Base-by-base conservation (phyloP, 2,888 invertebrate genomes). In the Mythimna vitellina region DNA sequence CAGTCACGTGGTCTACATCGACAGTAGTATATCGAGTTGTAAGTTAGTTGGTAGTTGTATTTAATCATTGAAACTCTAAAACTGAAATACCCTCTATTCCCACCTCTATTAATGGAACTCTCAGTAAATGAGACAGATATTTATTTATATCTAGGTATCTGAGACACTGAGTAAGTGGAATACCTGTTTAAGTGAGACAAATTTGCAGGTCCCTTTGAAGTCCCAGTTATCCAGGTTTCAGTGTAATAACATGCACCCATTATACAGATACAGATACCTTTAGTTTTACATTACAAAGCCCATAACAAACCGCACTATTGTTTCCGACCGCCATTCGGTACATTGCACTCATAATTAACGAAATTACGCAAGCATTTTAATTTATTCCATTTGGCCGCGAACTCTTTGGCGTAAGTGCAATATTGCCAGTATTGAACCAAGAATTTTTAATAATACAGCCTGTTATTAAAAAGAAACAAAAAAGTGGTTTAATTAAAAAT, bases 311-410 rank as follows among this genome's bases (percentile, higher is more conserved):
- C 80, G 60, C 69, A 61, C 61, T 71, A 83, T 81, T 82, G 84
- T 82, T 75, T 65, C 62, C 58, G 51, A 56, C 70, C 57, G 56
- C 54, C 65, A 70, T 73, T 77, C 81, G 73, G 72, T 73, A 83
- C 69, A 72, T 73, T 70, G 84, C 73, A 66, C 78, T 68, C 73
- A 73, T 85, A 76, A 71, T 85, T 71, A 85, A 81, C 84, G 66
- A 84, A 77, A 84, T 81, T 84, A 76, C 73, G 78, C 70, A 65
- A 78, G 68, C 71, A 76, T 82, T 79, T 84, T 76, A 78, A 83
- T 82, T 82, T 76, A 84, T 84, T 83, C 73, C 73, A 76, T 82
- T 84, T 82, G 57, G 56, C 60, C 38, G 63, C 46, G 56, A 70
- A 81, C 72, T 65, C 73, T 74, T 73, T 65, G 53, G 70, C 63